phyloP scores from a whole-genome alignment of 2,797 vertebrate species.

The Muscicapa striata region DNA sequence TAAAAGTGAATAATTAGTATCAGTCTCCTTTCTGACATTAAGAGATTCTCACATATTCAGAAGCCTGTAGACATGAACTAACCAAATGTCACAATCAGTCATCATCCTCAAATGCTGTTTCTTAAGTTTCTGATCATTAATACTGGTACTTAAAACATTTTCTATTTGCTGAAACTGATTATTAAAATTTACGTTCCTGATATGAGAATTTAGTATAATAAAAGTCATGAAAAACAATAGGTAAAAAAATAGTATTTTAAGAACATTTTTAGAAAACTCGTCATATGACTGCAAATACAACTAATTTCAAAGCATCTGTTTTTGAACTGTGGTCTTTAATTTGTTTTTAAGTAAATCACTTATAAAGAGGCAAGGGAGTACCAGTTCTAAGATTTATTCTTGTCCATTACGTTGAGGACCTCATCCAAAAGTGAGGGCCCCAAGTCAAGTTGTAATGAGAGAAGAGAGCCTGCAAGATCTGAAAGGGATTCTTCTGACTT shows the following conservation, averaged over 20 bases:
- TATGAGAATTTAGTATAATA: constrained; percentile 62
- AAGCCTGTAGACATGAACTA: constrained; percentile 3
- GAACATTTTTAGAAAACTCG: constrained; percentile 74
- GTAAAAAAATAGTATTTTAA: constrained; percentile 79
- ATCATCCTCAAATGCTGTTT: constrained; percentile 8
- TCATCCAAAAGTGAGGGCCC: constrained; percentile 98
- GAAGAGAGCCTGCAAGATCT: constrained; percentile 89
- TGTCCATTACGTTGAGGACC: constrained; percentile 98
- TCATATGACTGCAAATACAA: constrained; percentile 61
- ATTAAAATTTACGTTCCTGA: constrained; percentile 54
- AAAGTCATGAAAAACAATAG: constrained; percentile 58
- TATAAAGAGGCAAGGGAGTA: constrained; percentile 19
- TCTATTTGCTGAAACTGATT: constrained; percentile 28
- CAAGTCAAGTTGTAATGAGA: constrained; percentile 94
- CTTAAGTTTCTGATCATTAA: constrained; percentile 37
- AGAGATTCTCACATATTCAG: constrained; percentile 6
- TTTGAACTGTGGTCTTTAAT: background rate
- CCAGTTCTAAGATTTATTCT: constrained; percentile 77
- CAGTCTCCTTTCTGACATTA: constrained; percentile 29
- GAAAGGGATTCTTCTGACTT: constrained; percentile 87
- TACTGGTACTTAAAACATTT: constrained; percentile 61
- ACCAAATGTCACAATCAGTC: constrained; percentile 7
- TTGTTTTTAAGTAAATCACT: constrained; percentile 18
- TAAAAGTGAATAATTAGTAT: constrained; percentile 36
- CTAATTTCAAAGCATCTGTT: constrained; percentile 40